Percentiles rank a stretch among this genome's conserved stretches.
These are phyloP conservation scores for Neoascia interrupta DNA, from an alignment of 2,888 invertebrate genomes.

Conservation along the genomic window DNA sequence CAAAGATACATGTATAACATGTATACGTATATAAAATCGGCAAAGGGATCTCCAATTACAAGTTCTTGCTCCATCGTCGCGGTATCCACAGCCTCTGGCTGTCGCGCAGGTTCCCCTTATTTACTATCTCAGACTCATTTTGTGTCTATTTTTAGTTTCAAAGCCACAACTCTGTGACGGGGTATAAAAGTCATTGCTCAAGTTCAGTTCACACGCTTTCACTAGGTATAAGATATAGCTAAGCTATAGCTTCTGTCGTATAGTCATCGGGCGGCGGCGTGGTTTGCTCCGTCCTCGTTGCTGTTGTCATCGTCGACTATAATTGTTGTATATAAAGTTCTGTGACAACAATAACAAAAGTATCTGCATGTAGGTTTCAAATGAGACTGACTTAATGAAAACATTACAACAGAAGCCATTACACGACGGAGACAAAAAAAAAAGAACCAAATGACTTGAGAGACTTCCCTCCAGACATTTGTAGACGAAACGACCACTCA, in stretches of 20 bases:
- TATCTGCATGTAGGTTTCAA: conserved; percentile 30
- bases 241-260: conserved; percentile 70
- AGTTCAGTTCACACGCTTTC: conserved; percentile 79
- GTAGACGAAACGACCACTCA: conserved; percentile 47
- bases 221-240: too few relatives aligned
- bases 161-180: conserved; percentile 60
- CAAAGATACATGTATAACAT: conserved; percentile 9
- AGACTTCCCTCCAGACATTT: conserved; percentile 45
- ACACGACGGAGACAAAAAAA: conserved; percentile 44
- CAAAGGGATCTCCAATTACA: conserved; percentile 62
- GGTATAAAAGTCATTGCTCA: conserved; percentile 71
- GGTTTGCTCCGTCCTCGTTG: background rate
- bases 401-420: conserved; percentile 30
- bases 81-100: conserved; percentile 13
- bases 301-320: background rate
- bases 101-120: conserved; percentile 38
- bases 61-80: background rate
- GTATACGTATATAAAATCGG: conserved; percentile 33
- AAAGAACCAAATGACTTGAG: conserved; percentile 27
- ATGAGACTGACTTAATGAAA: conserved; percentile 59
- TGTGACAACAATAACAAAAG: conserved; percentile 49
- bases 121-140: conserved; percentile 27
- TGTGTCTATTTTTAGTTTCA: conserved; percentile 63
- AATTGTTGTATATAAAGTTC: too few relatives aligned
- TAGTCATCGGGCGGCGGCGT: conserved; percentile 31